Conservation (phyloP, 1,140 invertebrate genomes). For the Zaprionus davidi region DNA sequence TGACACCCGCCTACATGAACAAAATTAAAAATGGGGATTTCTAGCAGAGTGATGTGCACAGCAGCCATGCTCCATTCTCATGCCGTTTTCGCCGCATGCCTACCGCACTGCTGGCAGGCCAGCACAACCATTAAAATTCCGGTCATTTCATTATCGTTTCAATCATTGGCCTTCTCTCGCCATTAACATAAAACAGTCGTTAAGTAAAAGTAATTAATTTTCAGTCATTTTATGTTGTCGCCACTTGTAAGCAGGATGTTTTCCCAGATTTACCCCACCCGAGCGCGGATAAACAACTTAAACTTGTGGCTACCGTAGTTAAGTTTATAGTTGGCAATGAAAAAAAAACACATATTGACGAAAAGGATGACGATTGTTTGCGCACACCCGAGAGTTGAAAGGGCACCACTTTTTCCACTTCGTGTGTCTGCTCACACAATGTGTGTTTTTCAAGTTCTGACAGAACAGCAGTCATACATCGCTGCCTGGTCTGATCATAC, state of each 20-base stretch:
- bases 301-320: conserved; percentile 9
- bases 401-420: no score
- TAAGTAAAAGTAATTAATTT: conserved; percentile 54
- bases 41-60: background rate
- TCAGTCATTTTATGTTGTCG: conserved; percentile 23
- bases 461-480: no score
- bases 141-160: conserved; percentile 45
- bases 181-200: conserved; percentile 47
- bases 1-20: background rate
- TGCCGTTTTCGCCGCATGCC: no score
- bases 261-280: background rate
- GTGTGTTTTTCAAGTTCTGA: no score
- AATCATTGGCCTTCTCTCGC: conserved; percentile 32
- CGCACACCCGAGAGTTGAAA: background rate
- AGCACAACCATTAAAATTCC: conserved; percentile 35
- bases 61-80: background rate
- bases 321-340: conserved; percentile 14
- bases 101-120: no score
- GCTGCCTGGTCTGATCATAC: no score
- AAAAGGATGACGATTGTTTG: background rate
- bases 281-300: background rate
- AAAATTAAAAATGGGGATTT: conserved; percentile 9
- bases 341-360: background rate
- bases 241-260: conserved; percentile 14
- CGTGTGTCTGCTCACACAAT: no score